These are phyloP conservation scores for Steinernema scapterisci DNA, from an alignment of 2,888 invertebrate species.

Conservation along the genomic window DNA sequence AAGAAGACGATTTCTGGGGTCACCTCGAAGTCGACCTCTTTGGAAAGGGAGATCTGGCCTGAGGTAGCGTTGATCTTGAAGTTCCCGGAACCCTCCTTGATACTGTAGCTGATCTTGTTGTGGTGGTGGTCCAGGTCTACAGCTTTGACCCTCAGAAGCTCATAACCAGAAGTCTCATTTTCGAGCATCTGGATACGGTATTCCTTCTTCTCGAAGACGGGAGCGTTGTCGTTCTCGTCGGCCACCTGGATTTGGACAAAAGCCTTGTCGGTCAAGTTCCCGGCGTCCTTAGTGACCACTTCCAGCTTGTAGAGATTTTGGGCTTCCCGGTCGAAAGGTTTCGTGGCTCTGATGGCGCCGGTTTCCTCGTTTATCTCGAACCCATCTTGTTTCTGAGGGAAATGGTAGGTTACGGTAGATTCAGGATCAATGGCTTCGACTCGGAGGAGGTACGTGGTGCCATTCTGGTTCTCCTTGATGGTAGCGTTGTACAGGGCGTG, in stretches of 20 bases:
- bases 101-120: slow-evolving; percentile 46
- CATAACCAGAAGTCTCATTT: slow-evolving; percentile 49
- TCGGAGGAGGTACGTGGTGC: slow-evolving; percentile 45
- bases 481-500: slow-evolving; percentile 38
- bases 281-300: slow-evolving; percentile 74
- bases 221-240: slow-evolving; percentile 70
- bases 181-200: slow-evolving; percentile 52
- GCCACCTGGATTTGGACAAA: slow-evolving; percentile 37
- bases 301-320: slow-evolving; percentile 70
- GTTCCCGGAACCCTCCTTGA: not conserved
- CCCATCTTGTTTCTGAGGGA: slow-evolving; percentile 72
- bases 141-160: slow-evolving; percentile 51
- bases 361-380: slow-evolving; percentile 85
- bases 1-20: slow-evolving; percentile 79
- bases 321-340: slow-evolving; percentile 85
- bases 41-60: slow-evolving; percentile 43
- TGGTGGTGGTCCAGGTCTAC: slow-evolving; percentile 73
- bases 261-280: slow-evolving; percentile 63
- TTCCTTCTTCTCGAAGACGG: slow-evolving; percentile 59
- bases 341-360: slow-evolving; percentile 84
- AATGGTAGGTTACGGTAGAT: slow-evolving; percentile 82
- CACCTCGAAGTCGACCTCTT: slow-evolving; percentile 75
- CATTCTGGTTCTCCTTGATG: slow-evolving; percentile 54
- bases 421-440: slow-evolving; percentile 55
- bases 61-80: slow-evolving; percentile 12